Percentiles rank a stretch among this genome's conserved stretches.
These are phyloP conservation scores for Scaptomyza flava DNA, from an alignment of 2,888 invertebrate species.

Conservation along the genomic window DNA sequence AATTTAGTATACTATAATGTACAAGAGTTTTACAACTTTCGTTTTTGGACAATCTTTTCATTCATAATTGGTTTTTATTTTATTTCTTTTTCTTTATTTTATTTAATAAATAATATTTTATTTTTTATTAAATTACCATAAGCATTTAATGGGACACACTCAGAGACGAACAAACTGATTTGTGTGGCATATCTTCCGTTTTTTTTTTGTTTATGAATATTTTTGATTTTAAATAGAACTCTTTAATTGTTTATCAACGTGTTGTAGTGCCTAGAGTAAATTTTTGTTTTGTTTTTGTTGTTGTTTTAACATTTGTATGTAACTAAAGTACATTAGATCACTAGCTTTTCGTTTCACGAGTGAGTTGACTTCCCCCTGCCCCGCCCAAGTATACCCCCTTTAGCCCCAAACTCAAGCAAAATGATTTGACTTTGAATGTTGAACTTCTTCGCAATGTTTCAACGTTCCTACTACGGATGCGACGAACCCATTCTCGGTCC, in stretches of 20 bases:
- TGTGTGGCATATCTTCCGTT: constrained; percentile 32
- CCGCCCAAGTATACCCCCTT: background rate
- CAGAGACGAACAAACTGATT: constrained; percentile 32
- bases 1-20: constrained; percentile 52
- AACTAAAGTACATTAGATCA: constrained; percentile 77
- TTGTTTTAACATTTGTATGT: constrained; percentile 73
- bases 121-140: constrained; percentile 66
- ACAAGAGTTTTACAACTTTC: constrained; percentile 78
- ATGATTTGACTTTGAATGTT: constrained; percentile 62
- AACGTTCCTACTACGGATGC: constrained; percentile 87
- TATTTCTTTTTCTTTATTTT: constrained; percentile 18
- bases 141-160: constrained; percentile 64
- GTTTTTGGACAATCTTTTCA: constrained; percentile 80
- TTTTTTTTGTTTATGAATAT: background rate
- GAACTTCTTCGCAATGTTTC: constrained; percentile 11
- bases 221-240: constrained; percentile 44
- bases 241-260: constrained; percentile 17
- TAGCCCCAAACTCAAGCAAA: constrained; percentile 44
- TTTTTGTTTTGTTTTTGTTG: background rate
- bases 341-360: constrained; percentile 78
- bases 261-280: constrained; percentile 64
- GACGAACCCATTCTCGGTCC: constrained; percentile 92
- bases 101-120: constrained; percentile 68
- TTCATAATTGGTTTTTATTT: constrained; percentile 60
- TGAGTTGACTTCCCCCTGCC: constrained; percentile 48